phyloP scores from a whole-genome alignment of 2,797 vertebrate genomes.

The Corythornis leucogaster region DNA sequence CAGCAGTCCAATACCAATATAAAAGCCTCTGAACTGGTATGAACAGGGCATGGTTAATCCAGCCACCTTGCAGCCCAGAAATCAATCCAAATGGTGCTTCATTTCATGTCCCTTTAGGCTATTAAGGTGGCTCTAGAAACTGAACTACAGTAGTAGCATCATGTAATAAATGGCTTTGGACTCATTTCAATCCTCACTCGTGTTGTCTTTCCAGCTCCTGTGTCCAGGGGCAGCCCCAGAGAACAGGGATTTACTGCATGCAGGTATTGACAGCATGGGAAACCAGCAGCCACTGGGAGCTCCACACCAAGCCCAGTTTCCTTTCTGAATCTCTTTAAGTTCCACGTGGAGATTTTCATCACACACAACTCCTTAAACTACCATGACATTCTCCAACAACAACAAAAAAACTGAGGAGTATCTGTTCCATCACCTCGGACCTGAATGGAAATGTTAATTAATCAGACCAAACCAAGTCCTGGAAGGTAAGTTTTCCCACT shows the following conservation, averaged over 20 bases:
- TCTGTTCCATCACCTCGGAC: background rate
- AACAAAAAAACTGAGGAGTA: background rate
- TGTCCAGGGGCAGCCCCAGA: background rate
- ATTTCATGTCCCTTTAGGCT: background rate
- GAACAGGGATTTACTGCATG: slow-evolving; percentile 13
- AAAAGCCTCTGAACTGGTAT: background rate
- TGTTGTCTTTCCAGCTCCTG: background rate
- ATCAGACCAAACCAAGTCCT: background rate
- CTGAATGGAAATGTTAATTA: background rate
- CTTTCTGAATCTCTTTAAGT: background rate
- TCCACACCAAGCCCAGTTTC: background rate
- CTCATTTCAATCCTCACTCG: background rate
- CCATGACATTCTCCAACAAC: background rate
- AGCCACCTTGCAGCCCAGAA: background rate
- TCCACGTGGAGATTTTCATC: background rate
- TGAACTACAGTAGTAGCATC: background rate
- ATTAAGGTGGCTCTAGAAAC: background rate
- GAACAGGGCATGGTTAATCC: background rate
- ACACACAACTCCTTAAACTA: background rate
- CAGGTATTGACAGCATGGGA: background rate
- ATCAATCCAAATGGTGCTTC: background rate
- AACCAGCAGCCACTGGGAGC: background rate
- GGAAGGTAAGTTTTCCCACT: background rate
- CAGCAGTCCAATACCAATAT: background rate
- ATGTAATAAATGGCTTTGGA: background rate